phyloP scores from a whole-genome alignment of 2,797 vertebrate species.

The Arnoldichthys spilopterus region DNA sequence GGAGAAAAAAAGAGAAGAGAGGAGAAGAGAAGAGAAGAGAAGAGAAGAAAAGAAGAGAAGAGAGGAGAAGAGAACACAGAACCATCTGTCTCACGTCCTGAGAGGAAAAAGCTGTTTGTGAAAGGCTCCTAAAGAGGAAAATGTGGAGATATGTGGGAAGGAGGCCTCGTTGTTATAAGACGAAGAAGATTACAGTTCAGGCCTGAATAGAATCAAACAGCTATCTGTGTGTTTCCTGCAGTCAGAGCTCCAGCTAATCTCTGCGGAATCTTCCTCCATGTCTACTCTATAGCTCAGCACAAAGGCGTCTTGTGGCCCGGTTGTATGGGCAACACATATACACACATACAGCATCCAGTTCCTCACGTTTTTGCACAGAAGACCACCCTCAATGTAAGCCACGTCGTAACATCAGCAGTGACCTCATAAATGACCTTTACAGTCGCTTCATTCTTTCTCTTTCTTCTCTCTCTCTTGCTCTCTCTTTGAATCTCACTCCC shows the following conservation, averaged over 20 bases:
- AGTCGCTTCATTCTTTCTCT: conserved; percentile 12
- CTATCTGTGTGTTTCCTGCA: conserved; percentile 11
- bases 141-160: neutral
- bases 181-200: neutral
- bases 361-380: conserved; percentile 16
- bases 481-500: conserved; percentile 1
- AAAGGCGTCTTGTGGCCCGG: conserved; percentile 29
- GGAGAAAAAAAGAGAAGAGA: neutral
- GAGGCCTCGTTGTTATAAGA: neutral
- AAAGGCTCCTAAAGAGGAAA: neutral
- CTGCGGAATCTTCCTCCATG: neutral
- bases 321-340: conserved; percentile 7
- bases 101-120: neutral
- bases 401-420: conserved; percentile 34
- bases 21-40: neutral
- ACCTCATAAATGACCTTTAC: conserved; percentile 50
- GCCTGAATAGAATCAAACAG: conserved; percentile 18
- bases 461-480: neutral
- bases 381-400: conserved; percentile 39
- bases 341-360: conserved; percentile 15
- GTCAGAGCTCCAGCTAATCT: neutral
- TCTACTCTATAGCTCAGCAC: conserved; percentile 4
- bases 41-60: neutral
- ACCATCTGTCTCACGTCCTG: too few relatives aligned
- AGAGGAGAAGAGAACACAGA: neutral